These are phyloP conservation scores for Pipistrellus pipistrellus DNA, from an alignment of 2,797 vertebrate genomes.

Conservation along the genomic window DNA sequence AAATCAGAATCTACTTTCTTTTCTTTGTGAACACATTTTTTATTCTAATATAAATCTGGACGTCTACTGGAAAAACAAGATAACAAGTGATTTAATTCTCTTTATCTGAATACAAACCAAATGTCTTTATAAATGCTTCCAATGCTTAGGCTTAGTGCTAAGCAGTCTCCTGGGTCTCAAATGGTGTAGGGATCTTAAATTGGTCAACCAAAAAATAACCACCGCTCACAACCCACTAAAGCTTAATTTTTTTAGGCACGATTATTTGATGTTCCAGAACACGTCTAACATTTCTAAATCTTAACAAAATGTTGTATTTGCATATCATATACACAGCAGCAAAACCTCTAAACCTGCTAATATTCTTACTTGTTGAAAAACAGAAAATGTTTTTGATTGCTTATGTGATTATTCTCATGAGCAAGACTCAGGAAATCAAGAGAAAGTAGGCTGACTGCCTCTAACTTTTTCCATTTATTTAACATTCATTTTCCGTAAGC, in stretches of 20 bases:
- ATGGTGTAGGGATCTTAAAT: background rate
- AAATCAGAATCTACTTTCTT: constrained; percentile 53
- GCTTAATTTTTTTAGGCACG: background rate
- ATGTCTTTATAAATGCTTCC: background rate
- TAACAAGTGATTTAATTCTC: background rate
- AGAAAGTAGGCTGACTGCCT: background rate
- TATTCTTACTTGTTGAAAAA: background rate
- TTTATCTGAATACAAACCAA: background rate
- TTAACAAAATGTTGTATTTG: constrained; percentile 50
- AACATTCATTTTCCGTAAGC: background rate
- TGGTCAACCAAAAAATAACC: background rate
- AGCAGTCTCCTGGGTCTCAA: background rate
- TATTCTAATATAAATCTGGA: constrained; percentile 44
- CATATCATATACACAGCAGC: background rate
- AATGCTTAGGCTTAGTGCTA: background rate
- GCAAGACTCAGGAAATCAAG: background rate
- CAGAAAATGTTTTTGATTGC: background rate
- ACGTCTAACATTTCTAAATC: constrained; percentile 24
- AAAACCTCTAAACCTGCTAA: background rate
- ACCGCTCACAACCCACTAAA: background rate
- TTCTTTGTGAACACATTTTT: constrained; percentile 51
- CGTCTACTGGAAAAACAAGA: constrained; percentile 46
- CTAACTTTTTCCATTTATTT: background rate
- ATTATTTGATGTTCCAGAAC: constrained; percentile 14
- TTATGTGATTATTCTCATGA: background rate